Evolutionary conservation across 1,140 invertebrate species (phyloP).

Genomic region (Yoshiicerus persimilis): DNA sequence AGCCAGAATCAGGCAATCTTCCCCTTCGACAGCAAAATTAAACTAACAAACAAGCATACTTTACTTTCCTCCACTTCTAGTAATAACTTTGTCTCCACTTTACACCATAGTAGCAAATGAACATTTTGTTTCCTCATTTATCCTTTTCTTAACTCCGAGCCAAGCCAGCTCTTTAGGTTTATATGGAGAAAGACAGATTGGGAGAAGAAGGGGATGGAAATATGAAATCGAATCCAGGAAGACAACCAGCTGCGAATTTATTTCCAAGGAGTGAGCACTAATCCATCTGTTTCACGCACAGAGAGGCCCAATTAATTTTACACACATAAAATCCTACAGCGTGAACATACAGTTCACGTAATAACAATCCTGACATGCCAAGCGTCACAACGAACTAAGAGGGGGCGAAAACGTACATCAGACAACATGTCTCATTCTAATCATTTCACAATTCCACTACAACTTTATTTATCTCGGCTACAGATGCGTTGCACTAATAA

Average conservation of each 20-base stretch:
- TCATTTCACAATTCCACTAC: neutral
- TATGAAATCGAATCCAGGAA: neutral
- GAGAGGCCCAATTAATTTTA: slow-evolving; percentile 13
- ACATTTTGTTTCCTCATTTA: neutral
- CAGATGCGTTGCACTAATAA: no score
- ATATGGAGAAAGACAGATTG: neutral
- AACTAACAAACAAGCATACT: neutral
- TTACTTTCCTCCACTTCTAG: neutral
- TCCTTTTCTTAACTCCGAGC: neutral
- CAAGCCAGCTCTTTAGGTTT: no score
- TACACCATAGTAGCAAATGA: neutral
- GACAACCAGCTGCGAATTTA: slow-evolving; percentile 21
- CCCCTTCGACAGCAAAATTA: neutral
- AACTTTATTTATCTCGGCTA: neutral
- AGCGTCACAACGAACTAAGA: neutral
- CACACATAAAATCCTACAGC: neutral
- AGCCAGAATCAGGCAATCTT: neutral
- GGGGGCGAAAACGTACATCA: neutral
- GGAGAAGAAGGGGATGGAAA: neutral
- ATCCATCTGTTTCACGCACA: slow-evolving; percentile 21
- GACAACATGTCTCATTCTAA: neutral
- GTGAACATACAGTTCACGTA: neutral
- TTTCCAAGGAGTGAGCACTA: slow-evolving; percentile 3
- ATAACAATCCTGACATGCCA: neutral
- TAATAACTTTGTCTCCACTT: neutral